These are phyloP conservation scores for Eupithecia dodoneata DNA, from an alignment of 2,888 invertebrate genomes.

Conservation along the genomic window DNA sequence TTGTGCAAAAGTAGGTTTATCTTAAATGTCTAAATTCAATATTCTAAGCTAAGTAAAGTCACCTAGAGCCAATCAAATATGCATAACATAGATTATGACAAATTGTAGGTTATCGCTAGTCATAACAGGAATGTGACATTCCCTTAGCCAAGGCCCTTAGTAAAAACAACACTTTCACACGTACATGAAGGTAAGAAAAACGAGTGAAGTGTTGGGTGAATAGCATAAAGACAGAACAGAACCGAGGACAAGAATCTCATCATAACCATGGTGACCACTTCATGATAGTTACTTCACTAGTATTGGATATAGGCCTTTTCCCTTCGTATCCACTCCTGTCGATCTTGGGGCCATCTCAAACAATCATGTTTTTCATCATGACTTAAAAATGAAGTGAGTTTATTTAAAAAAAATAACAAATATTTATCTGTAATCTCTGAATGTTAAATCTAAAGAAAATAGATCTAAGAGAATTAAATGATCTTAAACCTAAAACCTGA, in stretches of 20 bases:
- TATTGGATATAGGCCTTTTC: no score
- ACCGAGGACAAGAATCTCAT: background rate
- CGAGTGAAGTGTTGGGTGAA: background rate
- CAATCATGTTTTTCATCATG: background rate
- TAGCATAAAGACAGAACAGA: background rate
- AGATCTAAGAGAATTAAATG: no score
- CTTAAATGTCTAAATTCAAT: background rate
- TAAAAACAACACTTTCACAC: background rate
- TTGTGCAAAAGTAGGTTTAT: background rate
- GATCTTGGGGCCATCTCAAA: no score
- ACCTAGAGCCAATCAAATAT: background rate
- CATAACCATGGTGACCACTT: no score
- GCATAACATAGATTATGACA: background rate
- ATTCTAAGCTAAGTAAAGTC: background rate
- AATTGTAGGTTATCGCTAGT: conserved; percentile 3
- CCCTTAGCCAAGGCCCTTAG: background rate
- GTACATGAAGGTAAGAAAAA: background rate
- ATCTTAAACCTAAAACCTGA: background rate
- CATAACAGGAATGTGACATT: conserved; percentile 8
- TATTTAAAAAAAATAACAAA: background rate
- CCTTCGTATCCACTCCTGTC: no score
- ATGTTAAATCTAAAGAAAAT: no score
- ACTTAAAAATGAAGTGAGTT: background rate
- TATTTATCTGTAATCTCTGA: background rate
- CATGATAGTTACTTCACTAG: no score